Conservation (phyloP, 2,797 vertebrate genomes). For the Coracias cyanogaster region DNA sequence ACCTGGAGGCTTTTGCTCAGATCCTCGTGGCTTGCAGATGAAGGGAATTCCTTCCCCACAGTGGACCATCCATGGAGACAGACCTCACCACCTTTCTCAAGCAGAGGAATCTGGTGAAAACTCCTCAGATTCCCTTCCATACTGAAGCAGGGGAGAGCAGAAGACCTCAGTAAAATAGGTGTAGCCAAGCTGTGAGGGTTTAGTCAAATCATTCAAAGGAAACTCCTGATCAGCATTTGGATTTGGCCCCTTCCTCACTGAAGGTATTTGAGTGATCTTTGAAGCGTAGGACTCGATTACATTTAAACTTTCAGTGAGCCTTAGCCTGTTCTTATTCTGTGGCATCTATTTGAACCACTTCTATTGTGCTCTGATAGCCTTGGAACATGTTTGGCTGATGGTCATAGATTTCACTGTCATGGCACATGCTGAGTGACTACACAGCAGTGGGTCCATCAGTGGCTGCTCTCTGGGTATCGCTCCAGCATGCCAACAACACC, state of each 20-base stretch:
- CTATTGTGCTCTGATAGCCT: background rate
- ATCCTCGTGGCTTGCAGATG: background rate
- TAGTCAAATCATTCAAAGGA: background rate
- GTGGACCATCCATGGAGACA: too few species aligned
- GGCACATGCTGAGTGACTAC: accelerated
- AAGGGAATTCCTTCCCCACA: too few species aligned
- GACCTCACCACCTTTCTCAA: background rate
- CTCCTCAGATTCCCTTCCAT: background rate
- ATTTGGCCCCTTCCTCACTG: background rate
- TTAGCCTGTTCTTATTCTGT: background rate
- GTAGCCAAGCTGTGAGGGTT: background rate
- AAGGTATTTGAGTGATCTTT: background rate
- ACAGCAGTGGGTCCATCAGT: background rate
- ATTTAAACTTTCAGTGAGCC: background rate
- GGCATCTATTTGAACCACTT: background rate
- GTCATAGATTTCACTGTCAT: accelerated
- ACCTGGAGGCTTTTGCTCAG: background rate
- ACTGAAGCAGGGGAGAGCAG: background rate
- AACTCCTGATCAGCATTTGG: background rate
- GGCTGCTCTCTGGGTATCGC: background rate
- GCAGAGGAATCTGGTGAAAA: background rate
- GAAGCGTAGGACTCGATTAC: background rate
- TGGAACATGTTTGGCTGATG: accelerated
- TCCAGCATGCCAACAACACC: background rate
- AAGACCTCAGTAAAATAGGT: background rate